Evolutionary conservation across 2,113 vertebrate genomes (phyloP), one percentile per base, ranked within the genome.

Genomic region (Glareola pratincola): DNA sequence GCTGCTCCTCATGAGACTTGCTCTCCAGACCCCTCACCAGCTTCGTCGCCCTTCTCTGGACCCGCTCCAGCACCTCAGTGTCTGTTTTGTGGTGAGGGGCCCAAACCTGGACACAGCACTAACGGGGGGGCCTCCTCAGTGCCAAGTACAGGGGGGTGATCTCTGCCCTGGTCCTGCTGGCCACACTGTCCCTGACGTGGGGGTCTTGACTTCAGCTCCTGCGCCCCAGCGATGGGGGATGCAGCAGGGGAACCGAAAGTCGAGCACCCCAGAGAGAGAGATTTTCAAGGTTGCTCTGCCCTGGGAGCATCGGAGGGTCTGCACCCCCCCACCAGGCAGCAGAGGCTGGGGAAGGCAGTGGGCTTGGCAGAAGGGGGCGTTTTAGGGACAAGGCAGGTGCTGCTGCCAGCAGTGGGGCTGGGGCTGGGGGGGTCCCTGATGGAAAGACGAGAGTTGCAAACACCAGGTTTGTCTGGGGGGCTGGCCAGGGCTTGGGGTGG

Each of bases 271-370:
- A 6, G 14, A 1, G 5, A 71, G 6, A 39, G 50, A 24, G 19
- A 23, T 43, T 56, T 47, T 56, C 26, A 64, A 53, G 37, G 32
- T 36, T 63, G 19, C 29, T 47, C 29, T 78, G 41, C 4, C 11
- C 6, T 0, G 0, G 47, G 37, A 66, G 14, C 0, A 2, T 11
- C 2, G 3, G 22, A 62, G n/a, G 23, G 11, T 45, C n/a, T 2
- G 2, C 9, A 14, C 5, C 30, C 16, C 17, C 14, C 26, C 43
- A 32, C 6, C n/a, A 36, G 30, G 56, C 34, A 50, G 60, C 19
- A 39, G 57, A 84, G 36, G 11, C 15, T 60, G 9, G 41, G 36
- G 76, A 36, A 13, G 9, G 10, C 12, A 16, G 36, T 13, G n/a
- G 36, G 26, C 30, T 80, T 73, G 48, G 60, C 37, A 18, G 20